Base-by-base conservation (phyloP, 2,113 vertebrate species). In the Halcyon senegalensis region DNA sequence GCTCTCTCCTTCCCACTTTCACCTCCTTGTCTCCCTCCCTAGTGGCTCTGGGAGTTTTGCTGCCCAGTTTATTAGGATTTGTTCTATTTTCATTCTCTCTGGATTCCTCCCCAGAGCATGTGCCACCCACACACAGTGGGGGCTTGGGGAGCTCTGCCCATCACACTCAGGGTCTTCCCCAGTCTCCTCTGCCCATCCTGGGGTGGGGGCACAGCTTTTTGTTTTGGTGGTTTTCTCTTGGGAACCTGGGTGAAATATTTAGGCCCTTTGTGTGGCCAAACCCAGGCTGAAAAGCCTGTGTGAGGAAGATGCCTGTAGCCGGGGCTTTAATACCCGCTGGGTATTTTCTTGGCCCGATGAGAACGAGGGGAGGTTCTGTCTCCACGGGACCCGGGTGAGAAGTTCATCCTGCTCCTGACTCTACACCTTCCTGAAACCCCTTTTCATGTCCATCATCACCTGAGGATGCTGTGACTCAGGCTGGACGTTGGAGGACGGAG, bases 381-480 rank as follows among this genome's bases (percentile, higher is more conserved):
- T 28, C 41, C 2, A 4, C 3, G 1, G 13, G 15, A 58, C 7
- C 7, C 0, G 1, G 16, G 12, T 1, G 6, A 60, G 53, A 46
- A 53, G 19, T 18, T 82, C 20, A 12, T 53, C 41, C 51, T 67
- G 13, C 14, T 28, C 50, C 33, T 56, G 37, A 5, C 18, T 31
- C 35, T 53, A 39, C 20, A 5, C 60, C 63, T 84, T 74, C 59
- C 86, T 18, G 33, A 56, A 33, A 16, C 30, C 37, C 37, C 35
- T 53, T 92, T 12, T 5, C 23, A 2, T 1, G 23, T 21, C 75
- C 43, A 2, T 15, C 76, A 15, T n/a, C 39, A 6, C 30, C 1
- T 0, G 16, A 69, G 43, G 90, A 19, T n/a, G 35, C 64, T 3
- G 11, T 28, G 58, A 23, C 35, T 64, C 5, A 9, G 35, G 51